These are phyloP conservation scores for Rhagoletis pomonella DNA, from an alignment of 1,140 invertebrate genomes.

Conservation along the genomic window DNA sequence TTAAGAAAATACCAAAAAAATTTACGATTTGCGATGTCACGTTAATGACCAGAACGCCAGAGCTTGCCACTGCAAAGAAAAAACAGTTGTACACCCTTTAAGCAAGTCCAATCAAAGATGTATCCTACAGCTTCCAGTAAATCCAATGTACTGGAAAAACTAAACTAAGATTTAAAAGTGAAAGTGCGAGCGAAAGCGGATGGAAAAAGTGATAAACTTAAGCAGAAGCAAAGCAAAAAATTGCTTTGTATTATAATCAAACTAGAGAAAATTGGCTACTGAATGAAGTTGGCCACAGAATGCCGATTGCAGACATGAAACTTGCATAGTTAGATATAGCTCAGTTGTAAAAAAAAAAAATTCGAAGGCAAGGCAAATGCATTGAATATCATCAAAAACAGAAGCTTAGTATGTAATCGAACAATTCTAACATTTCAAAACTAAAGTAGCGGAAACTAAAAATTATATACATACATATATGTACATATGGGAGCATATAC, in stretches of 20 bases:
- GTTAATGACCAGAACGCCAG: too few relatives aligned
- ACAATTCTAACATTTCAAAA: not conserved
- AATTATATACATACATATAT: too few relatives aligned
- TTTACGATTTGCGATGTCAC: too few relatives aligned
- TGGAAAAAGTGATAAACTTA: not conserved
- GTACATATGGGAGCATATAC: not conserved
- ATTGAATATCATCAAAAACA: not conserved
- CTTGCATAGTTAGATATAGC: not conserved
- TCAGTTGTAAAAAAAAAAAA: not conserved
- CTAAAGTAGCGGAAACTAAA: not conserved
- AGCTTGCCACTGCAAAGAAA: too few relatives aligned
- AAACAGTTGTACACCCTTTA: not conserved
- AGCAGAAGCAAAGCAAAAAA: not conserved
- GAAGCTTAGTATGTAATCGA: not conserved
- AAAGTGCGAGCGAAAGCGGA: not conserved
- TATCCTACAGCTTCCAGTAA: conserved; percentile 3
- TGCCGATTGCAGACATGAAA: not conserved
- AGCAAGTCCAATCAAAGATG: not conserved
- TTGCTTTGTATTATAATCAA: too few relatives aligned
- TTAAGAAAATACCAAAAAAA: too few relatives aligned
- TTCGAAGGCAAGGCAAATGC: not conserved
- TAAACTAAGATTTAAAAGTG: not conserved
- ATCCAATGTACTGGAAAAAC: not conserved
- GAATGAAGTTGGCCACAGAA: not conserved
- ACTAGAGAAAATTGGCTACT: not conserved